Base-by-base conservation (phyloP, 2,113 vertebrate species). In the Deroptyus accipitrinus region DNA sequence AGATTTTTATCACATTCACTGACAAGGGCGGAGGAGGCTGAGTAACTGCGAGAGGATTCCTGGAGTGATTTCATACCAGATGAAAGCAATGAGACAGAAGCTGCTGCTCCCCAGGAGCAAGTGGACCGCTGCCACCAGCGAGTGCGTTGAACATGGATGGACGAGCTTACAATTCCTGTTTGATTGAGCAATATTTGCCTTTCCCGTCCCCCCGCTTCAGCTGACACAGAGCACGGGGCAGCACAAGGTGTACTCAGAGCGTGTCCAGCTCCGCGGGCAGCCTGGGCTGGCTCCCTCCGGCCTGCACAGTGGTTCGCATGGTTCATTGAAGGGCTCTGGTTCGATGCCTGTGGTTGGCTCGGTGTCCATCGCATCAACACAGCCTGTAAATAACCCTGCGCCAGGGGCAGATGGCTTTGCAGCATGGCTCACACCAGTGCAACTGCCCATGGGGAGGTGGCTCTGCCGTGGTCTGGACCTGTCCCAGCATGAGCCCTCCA, bases 1-100 rank as follows among this genome's bases (percentile, higher is more conserved):
- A 97, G 94, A 96, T 96, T 95, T 97, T 95, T 95, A 97, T 97
- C 96, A 0, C 75, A 49, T 87, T 96, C 93, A 85, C 94, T 92
- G 95, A 93, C 95, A 96, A 92, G 96, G 84, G 77, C 39, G 67
- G 87, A 84, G 88, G 42, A 86, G 57, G 82, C 42, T 96, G 90
- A 94, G 49, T 90, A 92, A 93, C 14, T 84, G 88, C 92, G 90
- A 7, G 27, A 96, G 73, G 79, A 95, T 93, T 96, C 92, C 86
- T 93, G 83, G 46, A 67, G 89, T 86, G 94, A 94, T 95, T 72
- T 96, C 85, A 89, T 89, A 94, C 46, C 75, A 95, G 92, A 96
- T 92, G 88, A 96, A 94, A 94, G 93, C 62, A 82, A 39, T 9
- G 59, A 86, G 94, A 88, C 30, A 94, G 85, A 77, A 87, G 70